These are phyloP conservation scores for Actinia equina DNA, from an alignment of 64 coral and sea anemone species.

Conservation along the genomic window DNA sequence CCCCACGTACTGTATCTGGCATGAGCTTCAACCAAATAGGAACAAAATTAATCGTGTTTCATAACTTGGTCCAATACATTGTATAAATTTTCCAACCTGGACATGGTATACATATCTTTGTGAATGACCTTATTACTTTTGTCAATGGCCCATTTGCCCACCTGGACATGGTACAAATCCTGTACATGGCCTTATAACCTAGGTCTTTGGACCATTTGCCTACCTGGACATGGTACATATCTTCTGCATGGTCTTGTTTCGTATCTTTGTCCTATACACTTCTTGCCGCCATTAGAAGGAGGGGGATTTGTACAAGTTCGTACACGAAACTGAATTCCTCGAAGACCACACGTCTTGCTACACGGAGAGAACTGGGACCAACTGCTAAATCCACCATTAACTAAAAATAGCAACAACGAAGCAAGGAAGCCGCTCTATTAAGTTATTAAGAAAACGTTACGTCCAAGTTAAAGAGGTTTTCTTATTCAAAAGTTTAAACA, in stretches of 20 bases:
- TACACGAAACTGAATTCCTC: conserved; percentile 52
- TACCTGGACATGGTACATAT: conserved; percentile 60
- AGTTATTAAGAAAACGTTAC: too few species aligned
- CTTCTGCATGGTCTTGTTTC: conserved; percentile 51
- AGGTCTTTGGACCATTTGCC: background rate
- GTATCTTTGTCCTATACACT: conserved; percentile 56
- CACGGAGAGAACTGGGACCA: conserved; percentile 71
- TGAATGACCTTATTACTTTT: conserved; percentile 43
- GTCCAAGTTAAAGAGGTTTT: too few species aligned
- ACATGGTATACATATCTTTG: conserved; percentile 16
- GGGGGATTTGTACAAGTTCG: conserved; percentile 70
- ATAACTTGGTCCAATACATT: conserved; percentile 42
- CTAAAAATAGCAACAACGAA: conserved; percentile 3
- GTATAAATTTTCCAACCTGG: conserved; percentile 32
- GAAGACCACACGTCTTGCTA: conserved; percentile 46
- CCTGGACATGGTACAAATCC: conserved; percentile 45
- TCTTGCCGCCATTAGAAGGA: conserved; percentile 62
- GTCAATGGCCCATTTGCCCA: conserved; percentile 7
- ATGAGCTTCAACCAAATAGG: conserved; percentile 19
- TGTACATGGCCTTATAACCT: conserved; percentile 43
- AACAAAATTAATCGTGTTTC: too few species aligned
- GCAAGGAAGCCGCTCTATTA: too few species aligned
- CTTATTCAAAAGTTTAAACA: too few species aligned
- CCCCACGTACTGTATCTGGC: conserved; percentile 59
- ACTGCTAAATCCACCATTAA: conserved; percentile 59